Evolutionary conservation across 2,888 invertebrate species (phyloP), one percentile per base, ranked within the genome.

Genomic region (Drosophila leonis): DNA sequence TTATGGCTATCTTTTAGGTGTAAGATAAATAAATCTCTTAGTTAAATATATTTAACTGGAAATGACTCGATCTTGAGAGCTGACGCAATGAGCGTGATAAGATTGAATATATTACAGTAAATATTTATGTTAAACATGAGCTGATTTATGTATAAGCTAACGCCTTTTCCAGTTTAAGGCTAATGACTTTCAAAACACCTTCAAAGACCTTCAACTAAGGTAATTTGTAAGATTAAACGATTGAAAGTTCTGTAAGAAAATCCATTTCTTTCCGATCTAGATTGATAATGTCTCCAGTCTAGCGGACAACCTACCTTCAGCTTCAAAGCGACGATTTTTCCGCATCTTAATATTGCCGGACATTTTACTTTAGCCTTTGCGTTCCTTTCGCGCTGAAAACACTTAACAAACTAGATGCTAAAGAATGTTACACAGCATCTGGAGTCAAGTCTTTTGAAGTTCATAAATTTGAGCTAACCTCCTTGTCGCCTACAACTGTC

Each of bases 281-380:
- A n/a, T n/a, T n/a, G 6, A 37, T 37, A 37, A 39, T 39, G 7
- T 7, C 39, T 37, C 6, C 15, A 4, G 33, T 12, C 2, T 3
- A 9, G 2, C 39, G 35, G 4, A 35, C 12, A 24, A 24, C 29
- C 18, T 18, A 80, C 77, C 72, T 59, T 76, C 77, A 46, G 59
- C 61, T 10, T 78, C 72, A 13, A 56, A 78, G 8, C 80, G 66
- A 9, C 80, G 77, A 80, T 78, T 78, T 8, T 77, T 67, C 4
- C 29, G 4, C n/a, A 44, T 62, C 7, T 8, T 55, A 1, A 46
- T 55, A 13, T 18, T 55, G 12, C 24, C 48, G 1, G 69, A 51
- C 74, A 61, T 78, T n/a, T 3, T 39, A 1, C n/a, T n/a, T 8
- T 1, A 24, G 24, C 10, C 20, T 52, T 52, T 24, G 13, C 20